Percentiles rank a stretch among this genome's conserved stretches.
Evolutionary conservation across 2,888 invertebrate species (phyloP).

Genomic region (Hirtodrosophila trivittata): DNA sequence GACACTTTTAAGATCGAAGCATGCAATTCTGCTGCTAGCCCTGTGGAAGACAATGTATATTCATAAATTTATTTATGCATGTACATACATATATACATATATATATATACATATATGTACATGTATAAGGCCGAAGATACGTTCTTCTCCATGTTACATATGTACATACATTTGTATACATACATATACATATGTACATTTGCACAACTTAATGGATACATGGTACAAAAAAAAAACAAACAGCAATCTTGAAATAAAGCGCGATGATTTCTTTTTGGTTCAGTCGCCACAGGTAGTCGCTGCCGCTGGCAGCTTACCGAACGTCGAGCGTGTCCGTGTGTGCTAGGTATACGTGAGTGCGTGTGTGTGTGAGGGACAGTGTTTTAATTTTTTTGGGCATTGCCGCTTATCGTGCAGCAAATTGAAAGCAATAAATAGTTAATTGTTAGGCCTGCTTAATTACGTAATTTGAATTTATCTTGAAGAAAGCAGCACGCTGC

Average conservation of each 20-base stretch:
- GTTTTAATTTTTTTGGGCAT: constrained; percentile 31
- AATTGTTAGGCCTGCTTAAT: constrained; percentile 68
- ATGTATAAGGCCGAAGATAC: no score
- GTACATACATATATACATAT: no score
- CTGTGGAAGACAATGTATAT: no score
- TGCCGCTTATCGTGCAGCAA: constrained; percentile 62
- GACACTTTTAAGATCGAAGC: no score
- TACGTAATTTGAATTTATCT: constrained; percentile 69
- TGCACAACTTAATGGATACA: no score
- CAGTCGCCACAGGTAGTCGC: constrained; percentile 56
- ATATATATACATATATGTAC: no score
- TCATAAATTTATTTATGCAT: no score
- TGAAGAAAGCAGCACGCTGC: constrained; percentile 40
- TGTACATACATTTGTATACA: no score
- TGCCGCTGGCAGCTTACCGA: constrained; percentile 16
- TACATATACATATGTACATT: no score
- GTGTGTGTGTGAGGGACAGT: constrained; percentile 18
- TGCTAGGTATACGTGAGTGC: constrained; percentile 5
- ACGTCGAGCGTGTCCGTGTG: constrained; percentile 26
- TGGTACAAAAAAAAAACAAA: no score
- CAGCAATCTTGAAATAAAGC: constrained; percentile 46
- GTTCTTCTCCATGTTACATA: no score
- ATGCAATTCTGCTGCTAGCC: no score
- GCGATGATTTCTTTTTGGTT: constrained; percentile 60
- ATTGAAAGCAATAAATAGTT: constrained; percentile 75